Percentiles rank a stretch among this genome's conserved stretches.
Evolutionary conservation across 2,797 vertebrate genomes (phyloP).

Genomic region (Karalla daura): DNA sequence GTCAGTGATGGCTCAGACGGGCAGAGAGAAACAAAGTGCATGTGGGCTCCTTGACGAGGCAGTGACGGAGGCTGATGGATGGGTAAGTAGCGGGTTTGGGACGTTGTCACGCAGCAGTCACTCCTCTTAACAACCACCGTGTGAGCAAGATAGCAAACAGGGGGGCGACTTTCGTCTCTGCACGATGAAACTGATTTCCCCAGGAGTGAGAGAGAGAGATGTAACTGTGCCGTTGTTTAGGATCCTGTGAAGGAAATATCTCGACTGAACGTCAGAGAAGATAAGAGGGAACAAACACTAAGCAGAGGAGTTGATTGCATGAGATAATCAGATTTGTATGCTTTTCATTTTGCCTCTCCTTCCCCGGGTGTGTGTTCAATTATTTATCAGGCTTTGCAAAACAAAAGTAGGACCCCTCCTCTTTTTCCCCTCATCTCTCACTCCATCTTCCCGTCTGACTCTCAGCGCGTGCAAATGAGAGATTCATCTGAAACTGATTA

Average conservation of each 20-base stretch:
- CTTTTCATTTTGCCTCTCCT: conserved; percentile 7
- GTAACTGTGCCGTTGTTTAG: not conserved
- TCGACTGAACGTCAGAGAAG: not conserved
- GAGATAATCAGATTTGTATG: not conserved
- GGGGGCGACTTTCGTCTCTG: conserved; percentile 3
- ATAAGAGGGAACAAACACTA: not conserved
- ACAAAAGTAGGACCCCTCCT: not conserved
- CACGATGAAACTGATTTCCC: conserved; percentile 9
- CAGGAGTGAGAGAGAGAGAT: not conserved
- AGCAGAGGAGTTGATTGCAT: not conserved
- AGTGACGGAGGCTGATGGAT: conserved; percentile 25
- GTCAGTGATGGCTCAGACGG: not conserved
- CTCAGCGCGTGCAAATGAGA: conserved; percentile 17
- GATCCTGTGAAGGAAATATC: not conserved
- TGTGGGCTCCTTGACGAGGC: conserved; percentile 22
- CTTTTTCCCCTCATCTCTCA: not conserved
- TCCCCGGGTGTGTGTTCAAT: conserved; percentile 1
- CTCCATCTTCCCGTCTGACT: conserved; percentile 7
- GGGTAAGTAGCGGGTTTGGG: conserved; percentile 25
- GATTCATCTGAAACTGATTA: conserved; percentile 41
- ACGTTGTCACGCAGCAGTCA: conserved; percentile 24
- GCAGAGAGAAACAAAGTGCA: conserved; percentile 12
- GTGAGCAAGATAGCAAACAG: not conserved
- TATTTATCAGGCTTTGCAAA: conserved; percentile 8
- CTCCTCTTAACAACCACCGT: conserved; percentile 21